Evolutionary conservation across 2,113 vertebrate species (phyloP), one percentile per base, ranked within the genome.

Genomic region (Bombycilla garrulus): DNA sequence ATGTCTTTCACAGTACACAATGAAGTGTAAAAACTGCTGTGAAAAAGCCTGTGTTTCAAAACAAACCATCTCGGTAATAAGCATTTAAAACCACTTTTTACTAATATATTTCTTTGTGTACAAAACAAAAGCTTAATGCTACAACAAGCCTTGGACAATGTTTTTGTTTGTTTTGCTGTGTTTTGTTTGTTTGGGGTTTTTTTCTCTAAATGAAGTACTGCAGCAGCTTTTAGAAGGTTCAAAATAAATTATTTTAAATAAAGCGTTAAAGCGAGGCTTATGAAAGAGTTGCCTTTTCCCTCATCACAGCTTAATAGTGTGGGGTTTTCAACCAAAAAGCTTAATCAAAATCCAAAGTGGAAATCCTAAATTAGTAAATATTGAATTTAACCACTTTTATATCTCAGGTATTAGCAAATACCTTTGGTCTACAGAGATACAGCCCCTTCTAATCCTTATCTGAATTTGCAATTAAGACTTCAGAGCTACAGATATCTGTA

Each of bases 401-500:
- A 94, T 97, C 95, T 92, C 96, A 97, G 97, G 97, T 98, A 97
- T 98, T 97, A 98, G 97, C 97, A 98, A 98, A 98, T 97, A 97
- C 95, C 97, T 97, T 98, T 97, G 97, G 97, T 98, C 97, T 97
- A 96, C 86, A 98, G 96, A 98, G 97, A 98, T 95, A 96, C 86
- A 96, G 96, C 82, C 89, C 96, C 93, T 95, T 98, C 97, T 98
- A 98, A 98, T 97, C 97, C 97, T 98, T 98, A 98, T 98, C 98
- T 97, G 97, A 97, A 97, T 98, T 97, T 96, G 97, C 98, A 98
- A 98, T 98, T 98, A 98, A 98, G 97, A 98, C 98, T 98, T 98
- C 98, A 98, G 97, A 98, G 97, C 95, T 89, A 91, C 95, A 96
- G 97, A 97, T 97, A 98, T 97, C 98, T 96, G 95, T 95, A 97